These are phyloP conservation scores for Pecten maximus DNA, from an alignment of 2,888 invertebrate genomes.

Conservation along the genomic window DNA sequence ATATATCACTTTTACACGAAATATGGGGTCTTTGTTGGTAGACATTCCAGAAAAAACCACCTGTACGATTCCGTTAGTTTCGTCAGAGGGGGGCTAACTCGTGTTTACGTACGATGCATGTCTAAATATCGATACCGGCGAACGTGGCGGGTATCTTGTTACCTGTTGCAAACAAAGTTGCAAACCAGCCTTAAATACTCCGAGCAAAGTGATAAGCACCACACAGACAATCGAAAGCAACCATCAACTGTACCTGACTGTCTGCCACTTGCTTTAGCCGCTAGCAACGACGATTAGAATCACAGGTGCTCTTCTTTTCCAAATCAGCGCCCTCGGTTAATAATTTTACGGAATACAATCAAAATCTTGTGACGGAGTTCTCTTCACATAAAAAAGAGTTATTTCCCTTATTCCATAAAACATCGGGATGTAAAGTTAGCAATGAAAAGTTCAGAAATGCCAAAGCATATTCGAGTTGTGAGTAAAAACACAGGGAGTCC, in stretches of 20 bases:
- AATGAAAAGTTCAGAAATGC: too few species aligned
- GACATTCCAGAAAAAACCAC: background rate
- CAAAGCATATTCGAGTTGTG: too few species aligned
- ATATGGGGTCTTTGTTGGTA: background rate
- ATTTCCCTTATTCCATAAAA: background rate
- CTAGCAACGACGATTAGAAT: background rate
- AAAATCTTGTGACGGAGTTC: background rate
- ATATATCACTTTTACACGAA: background rate
- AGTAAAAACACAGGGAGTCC: too few species aligned
- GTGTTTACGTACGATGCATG: background rate
- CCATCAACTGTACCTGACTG: background rate
- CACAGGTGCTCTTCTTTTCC: background rate
- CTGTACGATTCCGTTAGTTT: conserved; percentile 22
- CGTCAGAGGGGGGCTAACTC: conserved; percentile 8
- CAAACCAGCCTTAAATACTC: background rate
- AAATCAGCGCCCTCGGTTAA: conserved; percentile 17
- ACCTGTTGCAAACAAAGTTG: background rate
- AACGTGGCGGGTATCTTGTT: background rate
- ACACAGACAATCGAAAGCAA: background rate
- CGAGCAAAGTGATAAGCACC: background rate
- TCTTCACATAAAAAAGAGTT: background rate
- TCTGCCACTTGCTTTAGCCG: background rate
- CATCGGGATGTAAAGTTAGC: too few species aligned
- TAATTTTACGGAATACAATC: background rate
- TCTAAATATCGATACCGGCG: background rate